These are phyloP conservation scores for Tamias sibiricus DNA, from an alignment of 2,113 vertebrate species.

Conservation along the genomic window DNA sequence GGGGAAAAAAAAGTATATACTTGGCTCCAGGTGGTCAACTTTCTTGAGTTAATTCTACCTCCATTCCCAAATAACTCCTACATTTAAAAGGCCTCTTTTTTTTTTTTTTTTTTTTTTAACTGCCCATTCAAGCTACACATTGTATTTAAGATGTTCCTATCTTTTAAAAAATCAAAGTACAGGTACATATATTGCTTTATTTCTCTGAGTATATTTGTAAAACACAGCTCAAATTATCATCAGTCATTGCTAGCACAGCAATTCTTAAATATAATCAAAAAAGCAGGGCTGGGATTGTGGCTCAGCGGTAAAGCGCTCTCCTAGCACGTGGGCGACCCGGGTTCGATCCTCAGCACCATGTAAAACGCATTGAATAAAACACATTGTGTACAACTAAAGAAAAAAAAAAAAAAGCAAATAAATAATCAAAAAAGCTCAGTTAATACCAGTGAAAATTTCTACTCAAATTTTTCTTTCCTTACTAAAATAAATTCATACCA, in stretches of 20 bases:
- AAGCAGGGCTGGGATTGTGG: too few relatives aligned
- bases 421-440: too few relatives aligned
- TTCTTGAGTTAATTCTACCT: constrained; percentile 70
- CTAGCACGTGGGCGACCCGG: too few relatives aligned
- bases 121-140: constrained; percentile 65
- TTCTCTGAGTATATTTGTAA: constrained; percentile 61
- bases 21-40: too few relatives aligned
- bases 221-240: neutral
- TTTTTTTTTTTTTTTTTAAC: neutral
- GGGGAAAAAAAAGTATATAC: neutral
- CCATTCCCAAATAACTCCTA: constrained; percentile 50
- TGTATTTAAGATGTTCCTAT: constrained; percentile 46
- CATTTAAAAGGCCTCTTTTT: neutral
- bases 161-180: constrained; percentile 28
- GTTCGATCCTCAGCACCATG: too few relatives aligned
- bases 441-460: neutral
- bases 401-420: too few relatives aligned
- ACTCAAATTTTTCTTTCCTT: constrained; percentile 35
- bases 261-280: constrained; percentile 24
- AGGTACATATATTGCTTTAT: constrained; percentile 59
- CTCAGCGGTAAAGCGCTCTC: too few relatives aligned
- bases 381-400: too few relatives aligned
- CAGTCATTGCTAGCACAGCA: neutral
- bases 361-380: too few relatives aligned
- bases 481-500: neutral